These are phyloP conservation scores for Pyrrhia umbra DNA, from an alignment of 2,888 invertebrate species.

Conservation along the genomic window DNA sequence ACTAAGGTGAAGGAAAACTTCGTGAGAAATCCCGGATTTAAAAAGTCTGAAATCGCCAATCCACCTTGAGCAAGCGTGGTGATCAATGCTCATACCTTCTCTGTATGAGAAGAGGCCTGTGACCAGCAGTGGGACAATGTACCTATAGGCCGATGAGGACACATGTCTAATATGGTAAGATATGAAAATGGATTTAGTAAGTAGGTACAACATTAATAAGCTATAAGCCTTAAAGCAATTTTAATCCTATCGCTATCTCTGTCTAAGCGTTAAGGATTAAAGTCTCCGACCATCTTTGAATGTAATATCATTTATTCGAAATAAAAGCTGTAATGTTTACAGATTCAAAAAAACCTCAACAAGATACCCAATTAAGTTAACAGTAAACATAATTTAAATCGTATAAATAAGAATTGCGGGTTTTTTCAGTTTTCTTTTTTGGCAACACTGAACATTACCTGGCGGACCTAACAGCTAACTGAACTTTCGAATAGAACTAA, in stretches of 20 bases:
- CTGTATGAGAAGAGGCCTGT: no score
- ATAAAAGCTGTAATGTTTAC: constrained; percentile 36
- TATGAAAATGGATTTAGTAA: no score
- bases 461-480: constrained; percentile 37
- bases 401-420: constrained; percentile 51
- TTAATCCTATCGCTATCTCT: neutral
- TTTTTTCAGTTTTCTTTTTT: constrained; percentile 45
- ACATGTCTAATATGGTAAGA: no score
- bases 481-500: constrained; percentile 35
- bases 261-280: constrained; percentile 9
- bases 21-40: no score
- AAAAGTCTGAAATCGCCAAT: no score
- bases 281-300: constrained; percentile 15
- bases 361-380: constrained; percentile 47
- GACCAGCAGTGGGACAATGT: no score
- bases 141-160: no score
- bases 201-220: no score
- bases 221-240: no score
- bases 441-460: constrained; percentile 50
- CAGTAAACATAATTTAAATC: constrained; percentile 60
- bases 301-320: constrained; percentile 2
- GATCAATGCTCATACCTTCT: no score
- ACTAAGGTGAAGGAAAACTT: no score
- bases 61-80: no score
- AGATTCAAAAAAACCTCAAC: constrained; percentile 21